Conservation (phyloP, 2,797 vertebrate genomes). For the Heteromormyrus szaboi region DNA sequence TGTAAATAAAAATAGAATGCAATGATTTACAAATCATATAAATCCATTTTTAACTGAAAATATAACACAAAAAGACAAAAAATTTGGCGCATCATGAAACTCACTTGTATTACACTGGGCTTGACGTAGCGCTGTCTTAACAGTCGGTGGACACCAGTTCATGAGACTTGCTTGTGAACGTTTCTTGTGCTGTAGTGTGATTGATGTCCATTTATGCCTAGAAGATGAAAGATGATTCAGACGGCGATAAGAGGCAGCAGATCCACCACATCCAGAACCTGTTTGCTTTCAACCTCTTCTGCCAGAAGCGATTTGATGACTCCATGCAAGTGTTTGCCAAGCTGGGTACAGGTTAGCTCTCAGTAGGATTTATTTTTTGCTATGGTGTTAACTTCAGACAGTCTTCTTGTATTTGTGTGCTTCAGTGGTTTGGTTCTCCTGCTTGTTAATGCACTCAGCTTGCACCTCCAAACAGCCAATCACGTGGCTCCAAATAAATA, state of each 20-base stretch:
- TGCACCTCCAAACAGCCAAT: background rate
- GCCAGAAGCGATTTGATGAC: conserved; percentile 96
- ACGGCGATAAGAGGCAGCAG: conserved; percentile 93
- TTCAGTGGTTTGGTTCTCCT: background rate
- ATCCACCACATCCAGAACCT: conserved; percentile 98
- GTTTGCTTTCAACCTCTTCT: conserved; percentile 97
- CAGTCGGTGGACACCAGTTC: background rate
- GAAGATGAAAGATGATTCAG: conserved; percentile 97
- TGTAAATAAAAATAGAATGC: background rate
- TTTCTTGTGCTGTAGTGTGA: background rate
- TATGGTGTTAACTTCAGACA: background rate
- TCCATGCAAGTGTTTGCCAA: conserved; percentile 98
- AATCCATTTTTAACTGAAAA: background rate
- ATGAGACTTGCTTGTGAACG: background rate
- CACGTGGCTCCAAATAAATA: background rate
- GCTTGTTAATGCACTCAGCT: background rate
- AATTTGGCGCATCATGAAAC: too few species aligned
- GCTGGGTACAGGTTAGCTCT: conserved; percentile 87
- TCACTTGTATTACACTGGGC: background rate
- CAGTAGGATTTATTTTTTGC: conserved; percentile 36
- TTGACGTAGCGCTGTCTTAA: background rate
- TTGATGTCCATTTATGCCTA: conserved; percentile 37
- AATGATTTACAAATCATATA: background rate
- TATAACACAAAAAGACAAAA: background rate
- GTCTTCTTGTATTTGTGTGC: background rate